Conservation (phyloP, 2,113 vertebrate species). For the Ictalurus furcatus region DNA sequence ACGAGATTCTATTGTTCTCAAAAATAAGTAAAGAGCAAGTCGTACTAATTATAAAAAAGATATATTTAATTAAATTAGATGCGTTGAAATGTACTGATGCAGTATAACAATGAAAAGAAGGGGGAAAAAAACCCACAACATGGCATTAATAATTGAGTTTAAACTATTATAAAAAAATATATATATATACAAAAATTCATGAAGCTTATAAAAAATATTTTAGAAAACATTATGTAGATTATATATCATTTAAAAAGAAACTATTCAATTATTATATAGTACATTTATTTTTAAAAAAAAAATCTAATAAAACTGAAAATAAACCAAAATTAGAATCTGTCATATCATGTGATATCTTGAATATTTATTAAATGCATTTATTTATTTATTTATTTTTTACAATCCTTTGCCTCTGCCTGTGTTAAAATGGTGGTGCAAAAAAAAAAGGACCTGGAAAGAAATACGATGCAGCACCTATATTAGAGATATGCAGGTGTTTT, state of each 20-base stretch:
- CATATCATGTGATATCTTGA: not conserved
- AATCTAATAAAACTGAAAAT: no score
- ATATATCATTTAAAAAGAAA: no score
- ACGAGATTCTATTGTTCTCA: no score
- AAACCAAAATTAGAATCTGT: not conserved
- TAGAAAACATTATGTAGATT: no score
- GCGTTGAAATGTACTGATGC: not conserved
- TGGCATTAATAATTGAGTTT: not conserved
- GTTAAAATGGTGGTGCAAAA: not conserved
- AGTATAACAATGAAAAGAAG: not conserved
- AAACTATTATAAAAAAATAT: no score
- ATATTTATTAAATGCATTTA: not conserved
- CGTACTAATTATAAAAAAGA: no score
- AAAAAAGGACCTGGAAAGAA: not conserved
- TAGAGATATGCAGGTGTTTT: not conserved
- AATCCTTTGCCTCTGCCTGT: not conserved
- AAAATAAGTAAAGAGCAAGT: no score
- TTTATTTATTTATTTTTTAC: not conserved
- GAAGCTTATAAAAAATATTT: not conserved
- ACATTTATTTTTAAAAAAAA: no score
- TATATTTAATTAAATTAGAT: not conserved
- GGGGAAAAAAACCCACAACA: no score
- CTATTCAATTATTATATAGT: no score
- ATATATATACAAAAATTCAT: not conserved
- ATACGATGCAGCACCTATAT: not conserved